Percentiles rank a stretch among this genome's conserved stretches.
Evolutionary conservation across 2,888 invertebrate species (phyloP).

Genomic region (Thereva unica): DNA sequence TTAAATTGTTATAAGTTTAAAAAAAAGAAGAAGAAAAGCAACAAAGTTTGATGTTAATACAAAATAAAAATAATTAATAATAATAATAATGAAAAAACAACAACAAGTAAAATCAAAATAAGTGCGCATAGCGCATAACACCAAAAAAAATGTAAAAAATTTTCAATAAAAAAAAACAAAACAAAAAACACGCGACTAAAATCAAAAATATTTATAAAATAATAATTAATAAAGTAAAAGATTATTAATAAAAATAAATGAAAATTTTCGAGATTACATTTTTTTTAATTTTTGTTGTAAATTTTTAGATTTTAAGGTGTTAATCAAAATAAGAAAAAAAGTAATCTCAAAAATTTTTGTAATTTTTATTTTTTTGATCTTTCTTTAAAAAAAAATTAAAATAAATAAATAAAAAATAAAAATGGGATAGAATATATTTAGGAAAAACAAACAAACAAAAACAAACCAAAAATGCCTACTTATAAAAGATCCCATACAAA

Average conservation of each 20-base stretch:
- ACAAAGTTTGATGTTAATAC: too few relatives aligned
- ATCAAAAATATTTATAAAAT: conserved; percentile 8
- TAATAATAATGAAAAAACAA: too few relatives aligned
- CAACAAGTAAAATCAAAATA: not conserved
- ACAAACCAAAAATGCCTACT: too few relatives aligned
- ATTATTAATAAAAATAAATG: conserved; percentile 8
- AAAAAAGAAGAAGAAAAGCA: not conserved
- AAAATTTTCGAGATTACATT: conserved; percentile 13
- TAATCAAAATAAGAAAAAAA: conserved; percentile 13
- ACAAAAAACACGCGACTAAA: conserved; percentile 3
- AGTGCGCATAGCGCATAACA: conserved; percentile 23
- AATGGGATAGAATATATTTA: not conserved
- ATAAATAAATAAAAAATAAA: conserved; percentile 3
- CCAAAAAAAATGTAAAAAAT: too few relatives aligned
- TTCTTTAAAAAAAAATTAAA: not conserved
- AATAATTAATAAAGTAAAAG: conserved; percentile 6
- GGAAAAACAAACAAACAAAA: too few relatives aligned
- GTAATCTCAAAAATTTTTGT: conserved; percentile 29
- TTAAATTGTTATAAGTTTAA: conserved; percentile 16
- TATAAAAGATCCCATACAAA: too few relatives aligned
- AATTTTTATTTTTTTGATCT: not conserved
- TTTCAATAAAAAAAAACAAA: too few relatives aligned
- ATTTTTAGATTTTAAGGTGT: conserved; percentile 36
- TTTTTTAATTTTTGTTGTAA: conserved; percentile 38
- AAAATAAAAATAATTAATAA: too few relatives aligned